Conservation (phyloP, 2,888 invertebrate genomes). For the Tuberolachnus salignus region DNA sequence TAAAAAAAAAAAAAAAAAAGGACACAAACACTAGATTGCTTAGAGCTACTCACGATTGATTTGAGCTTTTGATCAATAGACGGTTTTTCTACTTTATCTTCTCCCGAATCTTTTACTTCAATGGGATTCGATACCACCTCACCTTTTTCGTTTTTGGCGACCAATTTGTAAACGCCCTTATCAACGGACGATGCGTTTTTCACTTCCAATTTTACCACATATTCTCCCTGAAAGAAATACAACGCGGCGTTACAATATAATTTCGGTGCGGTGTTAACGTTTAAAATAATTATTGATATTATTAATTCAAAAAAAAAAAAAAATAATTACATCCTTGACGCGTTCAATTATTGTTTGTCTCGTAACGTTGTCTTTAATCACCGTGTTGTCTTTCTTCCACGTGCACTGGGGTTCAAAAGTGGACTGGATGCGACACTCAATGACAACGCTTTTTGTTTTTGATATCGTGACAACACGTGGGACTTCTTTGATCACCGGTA, state of each 20-base stretch:
- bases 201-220: slow-evolving; percentile 87
- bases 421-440: slow-evolving; percentile 92
- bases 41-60: slow-evolving; percentile 70
- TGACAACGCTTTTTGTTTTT: slow-evolving; percentile 89
- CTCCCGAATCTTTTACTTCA: slow-evolving; percentile 82
- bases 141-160: slow-evolving; percentile 91
- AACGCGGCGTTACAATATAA: too few species aligned
- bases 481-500: slow-evolving; percentile 91
- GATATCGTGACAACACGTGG: slow-evolving; percentile 89
- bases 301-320: too few species aligned
- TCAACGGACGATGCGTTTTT: slow-evolving; percentile 79
- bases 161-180: slow-evolving; percentile 86
- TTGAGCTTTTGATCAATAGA: slow-evolving; percentile 78
- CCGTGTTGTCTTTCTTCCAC: slow-evolving; percentile 87
- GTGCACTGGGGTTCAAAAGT: slow-evolving; percentile 91
- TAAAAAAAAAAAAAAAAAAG: not conserved
- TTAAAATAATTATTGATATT: not conserved
- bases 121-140: slow-evolving; percentile 88
- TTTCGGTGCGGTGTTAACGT: not conserved
- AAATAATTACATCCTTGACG: slow-evolving; percentile 78
- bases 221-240: slow-evolving; percentile 74
- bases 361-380: slow-evolving; percentile 77
- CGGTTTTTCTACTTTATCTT: slow-evolving; percentile 76
- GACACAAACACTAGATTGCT: slow-evolving; percentile 14
- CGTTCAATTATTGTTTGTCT: slow-evolving; percentile 80